Evolutionary conservation across 37 sponge, comb jelly and placozoan species (phyloP).

Genomic region (Tethya wilhelma): DNA sequence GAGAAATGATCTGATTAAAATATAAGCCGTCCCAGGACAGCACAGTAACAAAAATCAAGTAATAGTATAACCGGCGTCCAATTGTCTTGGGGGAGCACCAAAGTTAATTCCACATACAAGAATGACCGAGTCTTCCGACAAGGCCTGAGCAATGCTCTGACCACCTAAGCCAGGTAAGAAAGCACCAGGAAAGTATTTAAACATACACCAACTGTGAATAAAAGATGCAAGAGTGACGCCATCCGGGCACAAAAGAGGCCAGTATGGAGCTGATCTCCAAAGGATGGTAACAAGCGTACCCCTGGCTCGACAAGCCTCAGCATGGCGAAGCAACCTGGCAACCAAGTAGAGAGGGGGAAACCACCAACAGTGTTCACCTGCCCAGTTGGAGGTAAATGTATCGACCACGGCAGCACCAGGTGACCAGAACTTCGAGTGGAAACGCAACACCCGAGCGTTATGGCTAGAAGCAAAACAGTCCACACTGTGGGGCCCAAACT

Average conservation of each 20-base stretch:
- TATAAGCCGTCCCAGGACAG: too few species aligned
- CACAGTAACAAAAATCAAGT: too few species aligned
- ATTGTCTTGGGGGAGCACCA: not conserved
- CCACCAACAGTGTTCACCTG: not conserved
- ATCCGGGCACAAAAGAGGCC: not conserved
- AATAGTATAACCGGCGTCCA: too few species aligned
- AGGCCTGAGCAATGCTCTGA: not conserved
- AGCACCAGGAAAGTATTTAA: not conserved
- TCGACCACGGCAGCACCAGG: not conserved
- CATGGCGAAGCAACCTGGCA: not conserved
- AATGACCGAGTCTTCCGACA: not conserved
- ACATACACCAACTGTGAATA: not conserved
- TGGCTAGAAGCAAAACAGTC: constrained; percentile 41
- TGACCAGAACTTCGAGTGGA: not conserved
- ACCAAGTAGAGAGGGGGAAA: not conserved
- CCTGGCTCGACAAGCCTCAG: not conserved
- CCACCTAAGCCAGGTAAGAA: not conserved
- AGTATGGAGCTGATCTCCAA: not conserved
- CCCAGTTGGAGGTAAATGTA: not conserved
- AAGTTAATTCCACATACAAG: not conserved
- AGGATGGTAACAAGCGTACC: not conserved
- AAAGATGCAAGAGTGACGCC: not conserved
- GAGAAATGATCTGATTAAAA: too few species aligned
- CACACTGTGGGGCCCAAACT: constrained; percentile 41
- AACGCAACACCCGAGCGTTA: too few species aligned